Evolutionary conservation across 2,797 vertebrate genomes (phyloP).

Genomic region (Sebastes kiyomatsui): DNA sequence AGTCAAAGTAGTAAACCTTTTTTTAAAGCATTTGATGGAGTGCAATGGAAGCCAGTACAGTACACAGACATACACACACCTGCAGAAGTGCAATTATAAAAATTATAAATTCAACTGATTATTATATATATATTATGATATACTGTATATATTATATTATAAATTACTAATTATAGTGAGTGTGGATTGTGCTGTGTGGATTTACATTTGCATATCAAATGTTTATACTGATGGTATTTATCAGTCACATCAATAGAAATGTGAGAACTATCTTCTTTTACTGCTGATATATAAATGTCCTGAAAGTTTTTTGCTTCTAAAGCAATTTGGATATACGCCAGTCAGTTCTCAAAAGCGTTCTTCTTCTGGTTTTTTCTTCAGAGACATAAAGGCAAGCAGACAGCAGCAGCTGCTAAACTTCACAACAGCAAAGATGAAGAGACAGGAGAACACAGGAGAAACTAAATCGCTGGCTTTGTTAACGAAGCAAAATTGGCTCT

Average conservation of each 20-base stretch:
- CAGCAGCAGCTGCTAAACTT: constrained; percentile 45
- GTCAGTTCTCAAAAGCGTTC: neutral
- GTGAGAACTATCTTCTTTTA: neutral
- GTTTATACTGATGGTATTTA: neutral
- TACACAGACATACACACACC: neutral
- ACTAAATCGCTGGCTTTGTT: constrained; percentile 28
- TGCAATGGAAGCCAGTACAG: neutral
- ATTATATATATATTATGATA: too few species aligned
- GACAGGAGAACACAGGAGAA: constrained; percentile 20
- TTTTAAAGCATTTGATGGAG: too few species aligned
- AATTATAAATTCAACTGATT: neutral
- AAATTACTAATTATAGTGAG: neutral
- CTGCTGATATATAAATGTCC: neutral
- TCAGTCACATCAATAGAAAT: neutral
- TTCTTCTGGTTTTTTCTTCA: constrained; percentile 8
- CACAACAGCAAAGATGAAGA: constrained; percentile 34
- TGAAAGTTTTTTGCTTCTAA: constrained; percentile 10
- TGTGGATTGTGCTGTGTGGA: neutral
- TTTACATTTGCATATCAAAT: neutral
- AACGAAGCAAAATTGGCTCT: constrained; percentile 31
- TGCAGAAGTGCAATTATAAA: neutral
- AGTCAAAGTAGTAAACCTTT: neutral
- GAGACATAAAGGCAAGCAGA: constrained; percentile 28
- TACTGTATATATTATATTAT: neutral
- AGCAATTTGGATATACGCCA: constrained; percentile 7